Conservation (phyloP, 2,797 vertebrate species). For the Chaenodraco wilsoni region DNA sequence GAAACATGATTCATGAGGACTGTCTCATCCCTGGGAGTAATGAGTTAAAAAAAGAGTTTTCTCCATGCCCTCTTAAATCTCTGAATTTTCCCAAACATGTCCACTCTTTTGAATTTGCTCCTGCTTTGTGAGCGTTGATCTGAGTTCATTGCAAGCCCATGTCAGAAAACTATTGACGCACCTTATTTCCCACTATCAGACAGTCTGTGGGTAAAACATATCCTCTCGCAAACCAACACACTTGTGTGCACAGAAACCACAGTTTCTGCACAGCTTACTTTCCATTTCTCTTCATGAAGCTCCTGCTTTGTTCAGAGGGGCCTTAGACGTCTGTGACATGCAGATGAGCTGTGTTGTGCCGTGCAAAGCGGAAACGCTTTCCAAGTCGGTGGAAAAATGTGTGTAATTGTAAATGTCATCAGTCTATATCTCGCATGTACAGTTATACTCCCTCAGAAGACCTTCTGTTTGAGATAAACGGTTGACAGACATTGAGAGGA, state of each 20-base stretch:
- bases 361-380: conserved; percentile 68
- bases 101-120: conserved; percentile 30
- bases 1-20: conserved; percentile 53
- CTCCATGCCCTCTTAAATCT: conserved; percentile 6
- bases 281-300: conserved; percentile 85
- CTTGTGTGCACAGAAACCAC: conserved; percentile 68
- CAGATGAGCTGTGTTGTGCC: conserved; percentile 60
- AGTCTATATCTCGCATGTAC: conserved; percentile 68
- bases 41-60: conserved; percentile 33
- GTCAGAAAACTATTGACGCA: conserved; percentile 47
- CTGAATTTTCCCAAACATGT: conserved; percentile 49
- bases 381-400: conserved; percentile 78
- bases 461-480: conserved; percentile 54
- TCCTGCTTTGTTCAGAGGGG: conserved; percentile 63
- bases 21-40: conserved; percentile 29
- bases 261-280: conserved; percentile 73
- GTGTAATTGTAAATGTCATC: conserved; percentile 79
- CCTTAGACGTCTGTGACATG: conserved; percentile 55
- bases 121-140: not conserved
- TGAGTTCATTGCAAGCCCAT: conserved; percentile 4
- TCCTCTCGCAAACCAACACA: conserved; percentile 41
- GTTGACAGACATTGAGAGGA: conserved; percentile 50
- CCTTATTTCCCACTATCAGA: conserved; percentile 47
- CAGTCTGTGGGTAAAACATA: conserved; percentile 53
- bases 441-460: conserved; percentile 67